Evolutionary conservation across 1,140 invertebrate species (phyloP).

Genomic region (Macrobrachium nipponense): DNA sequence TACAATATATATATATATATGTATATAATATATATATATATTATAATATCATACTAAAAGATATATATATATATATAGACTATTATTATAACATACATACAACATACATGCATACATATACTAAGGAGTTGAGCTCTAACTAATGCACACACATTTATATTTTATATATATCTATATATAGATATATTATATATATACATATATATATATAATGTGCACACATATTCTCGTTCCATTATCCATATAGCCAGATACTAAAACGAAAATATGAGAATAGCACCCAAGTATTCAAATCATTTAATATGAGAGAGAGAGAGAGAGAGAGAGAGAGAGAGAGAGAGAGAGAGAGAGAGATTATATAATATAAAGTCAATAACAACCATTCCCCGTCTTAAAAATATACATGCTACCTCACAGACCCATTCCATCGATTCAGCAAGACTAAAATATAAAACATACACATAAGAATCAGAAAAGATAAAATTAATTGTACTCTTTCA

Average conservation of each 20-base stretch:
- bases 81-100: neutral
- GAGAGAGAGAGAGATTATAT: too few species aligned
- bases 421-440: too few species aligned
- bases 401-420: too few species aligned
- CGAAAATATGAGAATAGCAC: too few species aligned
- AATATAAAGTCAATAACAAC: neutral
- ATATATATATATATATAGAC: constrained; percentile 8
- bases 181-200: neutral
- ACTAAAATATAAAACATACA: too few species aligned
- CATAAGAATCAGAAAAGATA: too few species aligned
- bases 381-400: too few species aligned
- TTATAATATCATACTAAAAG: neutral
- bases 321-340: constrained; percentile 14
- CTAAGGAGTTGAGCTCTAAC: too few species aligned
- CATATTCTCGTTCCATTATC: too few species aligned
- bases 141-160: too few species aligned
- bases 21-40: constrained; percentile 9
- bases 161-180: neutral
- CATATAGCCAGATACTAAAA: neutral
- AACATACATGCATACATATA: constrained; percentile 5
- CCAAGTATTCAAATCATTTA: too few species aligned
- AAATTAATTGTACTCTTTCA: too few species aligned
- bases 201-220: constrained; percentile 7
- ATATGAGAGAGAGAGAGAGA: constrained; percentile 26
- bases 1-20: neutral